Conservation (phyloP, 2,888 invertebrate genomes). For the Hemithea aestivaria region DNA sequence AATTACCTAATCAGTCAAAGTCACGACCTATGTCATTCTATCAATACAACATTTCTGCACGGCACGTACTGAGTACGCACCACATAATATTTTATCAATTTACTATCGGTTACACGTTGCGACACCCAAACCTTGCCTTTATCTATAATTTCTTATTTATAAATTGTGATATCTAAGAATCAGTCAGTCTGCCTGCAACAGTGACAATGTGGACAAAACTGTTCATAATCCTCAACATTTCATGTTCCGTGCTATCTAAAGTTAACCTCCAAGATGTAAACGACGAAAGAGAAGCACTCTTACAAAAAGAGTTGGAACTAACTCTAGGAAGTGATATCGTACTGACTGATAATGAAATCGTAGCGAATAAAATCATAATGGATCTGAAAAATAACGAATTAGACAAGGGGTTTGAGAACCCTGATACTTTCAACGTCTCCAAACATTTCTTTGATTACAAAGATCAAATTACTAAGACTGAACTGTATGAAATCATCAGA, state of each 20-base stretch:
- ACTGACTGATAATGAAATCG: constrained; percentile 71
- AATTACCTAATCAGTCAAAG: no score
- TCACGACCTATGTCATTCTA: constrained; percentile 4
- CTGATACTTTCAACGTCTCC: constrained; percentile 79
- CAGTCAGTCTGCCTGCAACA: constrained; percentile 11
- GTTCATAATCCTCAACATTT: constrained; percentile 25
- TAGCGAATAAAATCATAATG: constrained; percentile 80
- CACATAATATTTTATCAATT: constrained; percentile 12
- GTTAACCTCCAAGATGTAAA: constrained; percentile 26
- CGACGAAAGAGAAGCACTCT: constrained; percentile 59
- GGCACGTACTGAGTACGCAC: background rate
- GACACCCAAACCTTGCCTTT: constrained; percentile 30
- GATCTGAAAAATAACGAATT: constrained; percentile 71
- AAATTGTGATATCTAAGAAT: background rate
- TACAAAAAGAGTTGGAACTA: constrained; percentile 64
- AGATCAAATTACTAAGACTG: constrained; percentile 76
- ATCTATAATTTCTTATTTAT: constrained; percentile 11
- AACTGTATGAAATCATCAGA: constrained; percentile 81
- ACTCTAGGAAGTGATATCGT: constrained; percentile 75
- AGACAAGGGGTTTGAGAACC: constrained; percentile 63
- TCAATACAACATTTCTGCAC: constrained; percentile 8
- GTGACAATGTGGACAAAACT: constrained; percentile 36
- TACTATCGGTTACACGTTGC: constrained; percentile 26
- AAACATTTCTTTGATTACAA: constrained; percentile 83
- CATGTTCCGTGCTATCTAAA: constrained; percentile 15